Evolutionary conservation across 92 coral and sea anemone species (phyloP).

Genomic region (Paragorgia papillata): DNA sequence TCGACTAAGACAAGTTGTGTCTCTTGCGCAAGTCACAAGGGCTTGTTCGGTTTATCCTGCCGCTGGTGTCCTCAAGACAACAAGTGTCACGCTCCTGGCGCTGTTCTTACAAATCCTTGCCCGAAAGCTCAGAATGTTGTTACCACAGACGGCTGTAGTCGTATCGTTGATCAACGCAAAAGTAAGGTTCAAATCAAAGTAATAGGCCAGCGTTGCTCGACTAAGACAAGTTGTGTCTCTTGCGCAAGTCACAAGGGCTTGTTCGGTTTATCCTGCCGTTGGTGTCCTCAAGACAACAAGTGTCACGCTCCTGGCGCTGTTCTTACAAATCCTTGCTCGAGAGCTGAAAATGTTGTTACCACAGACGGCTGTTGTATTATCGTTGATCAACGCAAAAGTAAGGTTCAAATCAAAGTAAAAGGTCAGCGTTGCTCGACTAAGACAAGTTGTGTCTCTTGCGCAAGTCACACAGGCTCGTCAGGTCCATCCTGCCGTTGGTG

Average conservation of each 20-base stretch:
- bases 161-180: too few relatives aligned
- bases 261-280: slow-evolving; percentile 47
- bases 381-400: too few relatives aligned
- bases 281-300: slow-evolving; percentile 62
- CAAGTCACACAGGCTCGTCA: slow-evolving; percentile 32
- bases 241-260: slow-evolving; percentile 41
- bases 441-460: slow-evolving; percentile 29
- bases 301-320: slow-evolving; percentile 56
- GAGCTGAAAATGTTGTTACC: slow-evolving; percentile 46
- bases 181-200: too few relatives aligned
- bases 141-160: slow-evolving; percentile 14
- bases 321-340: slow-evolving; percentile 53
- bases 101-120: slow-evolving; percentile 54
- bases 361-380: slow-evolving; percentile 20
- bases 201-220: slow-evolving; percentile 12
- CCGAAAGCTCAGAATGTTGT: slow-evolving; percentile 50
- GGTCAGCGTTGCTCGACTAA: slow-evolving; percentile 6
- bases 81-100: slow-evolving; percentile 55
- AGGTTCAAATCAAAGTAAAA: too few relatives aligned
- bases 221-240: slow-evolving; percentile 26
- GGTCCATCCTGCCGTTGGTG: slow-evolving; percentile 65
- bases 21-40: slow-evolving; percentile 40
- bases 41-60: slow-evolving; percentile 32
- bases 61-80: slow-evolving; percentile 67
- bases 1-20: slow-evolving; percentile 19